Conservation (phyloP, 1,140 invertebrate genomes). For the Listronotus oregonensis region DNA sequence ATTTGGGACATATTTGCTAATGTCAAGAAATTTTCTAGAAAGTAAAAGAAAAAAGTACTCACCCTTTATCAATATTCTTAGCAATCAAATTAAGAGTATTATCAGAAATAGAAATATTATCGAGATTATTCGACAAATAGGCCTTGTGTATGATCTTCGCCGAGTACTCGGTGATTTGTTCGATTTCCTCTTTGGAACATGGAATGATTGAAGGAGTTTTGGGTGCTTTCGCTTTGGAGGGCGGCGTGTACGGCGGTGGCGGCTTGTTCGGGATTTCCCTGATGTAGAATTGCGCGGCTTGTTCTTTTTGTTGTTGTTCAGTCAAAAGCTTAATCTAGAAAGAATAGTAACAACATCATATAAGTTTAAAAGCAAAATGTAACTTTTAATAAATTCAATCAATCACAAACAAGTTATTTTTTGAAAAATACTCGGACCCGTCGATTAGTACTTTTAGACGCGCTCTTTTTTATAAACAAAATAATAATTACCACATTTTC, state of each 20-base stretch:
- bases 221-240: slow-evolving; percentile 50
- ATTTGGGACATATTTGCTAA: too few relatives aligned
- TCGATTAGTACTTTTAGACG: too few relatives aligned
- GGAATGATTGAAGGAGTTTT: slow-evolving; percentile 56
- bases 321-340: slow-evolving; percentile 39
- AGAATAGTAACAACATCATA: too few relatives aligned
- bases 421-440: too few relatives aligned
- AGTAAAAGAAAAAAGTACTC: background rate
- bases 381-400: too few relatives aligned
- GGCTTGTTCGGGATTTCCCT: slow-evolving; percentile 74
- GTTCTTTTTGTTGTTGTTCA: slow-evolving; percentile 60
- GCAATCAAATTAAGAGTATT: slow-evolving; percentile 50
- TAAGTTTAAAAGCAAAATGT: too few relatives aligned
- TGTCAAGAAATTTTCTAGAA: too few relatives aligned
- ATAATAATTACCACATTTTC: too few relatives aligned
- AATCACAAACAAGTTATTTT: too few relatives aligned
- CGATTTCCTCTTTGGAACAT: slow-evolving; percentile 57
- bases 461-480: too few relatives aligned
- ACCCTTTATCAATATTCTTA: slow-evolving; percentile 53
- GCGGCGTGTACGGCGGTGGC: slow-evolving; percentile 72
- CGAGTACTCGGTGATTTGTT: slow-evolving; percentile 57
- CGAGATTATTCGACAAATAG: slow-evolving; percentile 55
- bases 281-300: slow-evolving; percentile 63
- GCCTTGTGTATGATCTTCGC: slow-evolving; percentile 58
- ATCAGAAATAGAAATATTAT: slow-evolving; percentile 53